Percentiles rank a stretch among this genome's conserved stretches.
phyloP scores from a whole-genome alignment of 2,113 vertebrate species.

The Pluvianellus socialis region DNA sequence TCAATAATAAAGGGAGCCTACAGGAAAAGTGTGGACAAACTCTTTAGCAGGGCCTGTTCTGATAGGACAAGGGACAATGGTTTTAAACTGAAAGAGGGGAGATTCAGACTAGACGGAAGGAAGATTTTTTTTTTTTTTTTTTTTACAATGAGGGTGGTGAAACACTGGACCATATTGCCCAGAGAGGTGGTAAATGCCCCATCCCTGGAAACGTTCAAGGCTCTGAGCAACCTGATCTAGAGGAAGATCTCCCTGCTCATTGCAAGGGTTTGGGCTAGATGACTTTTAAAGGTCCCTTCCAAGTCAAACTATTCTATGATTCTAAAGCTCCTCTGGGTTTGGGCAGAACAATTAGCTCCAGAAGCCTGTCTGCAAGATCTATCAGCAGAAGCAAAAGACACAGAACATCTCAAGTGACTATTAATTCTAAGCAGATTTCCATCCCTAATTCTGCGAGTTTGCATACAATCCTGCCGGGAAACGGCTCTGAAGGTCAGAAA shows the following conservation, averaged over 20 bases:
- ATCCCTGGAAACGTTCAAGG: neutral
- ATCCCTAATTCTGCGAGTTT: neutral
- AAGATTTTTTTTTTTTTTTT: neutral
- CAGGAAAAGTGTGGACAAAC: neutral
- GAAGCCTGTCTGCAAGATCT: neutral
- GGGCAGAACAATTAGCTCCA: neutral
- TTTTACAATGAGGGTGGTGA: neutral
- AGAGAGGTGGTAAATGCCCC: neutral
- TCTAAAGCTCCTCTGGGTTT: neutral
- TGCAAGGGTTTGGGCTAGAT: neutral
- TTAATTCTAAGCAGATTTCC: neutral
- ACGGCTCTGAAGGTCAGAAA: neutral
- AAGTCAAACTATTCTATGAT: neutral
- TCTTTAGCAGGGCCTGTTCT: neutral
- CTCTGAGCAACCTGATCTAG: neutral
- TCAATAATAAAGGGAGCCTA: neutral
- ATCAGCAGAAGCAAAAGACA: neutral
- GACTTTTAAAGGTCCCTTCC: neutral
- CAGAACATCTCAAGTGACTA: neutral
- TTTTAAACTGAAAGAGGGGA: neutral
- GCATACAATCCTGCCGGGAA: neutral
- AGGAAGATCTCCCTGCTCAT: neutral
- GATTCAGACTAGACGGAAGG: neutral
- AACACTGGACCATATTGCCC: neutral
- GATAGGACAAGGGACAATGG: neutral